Percentiles rank a stretch among this genome's conserved stretches.
phyloP scores from a whole-genome alignment of 2,888 invertebrate genomes.

The Hirtodrosophila alboralis region DNA sequence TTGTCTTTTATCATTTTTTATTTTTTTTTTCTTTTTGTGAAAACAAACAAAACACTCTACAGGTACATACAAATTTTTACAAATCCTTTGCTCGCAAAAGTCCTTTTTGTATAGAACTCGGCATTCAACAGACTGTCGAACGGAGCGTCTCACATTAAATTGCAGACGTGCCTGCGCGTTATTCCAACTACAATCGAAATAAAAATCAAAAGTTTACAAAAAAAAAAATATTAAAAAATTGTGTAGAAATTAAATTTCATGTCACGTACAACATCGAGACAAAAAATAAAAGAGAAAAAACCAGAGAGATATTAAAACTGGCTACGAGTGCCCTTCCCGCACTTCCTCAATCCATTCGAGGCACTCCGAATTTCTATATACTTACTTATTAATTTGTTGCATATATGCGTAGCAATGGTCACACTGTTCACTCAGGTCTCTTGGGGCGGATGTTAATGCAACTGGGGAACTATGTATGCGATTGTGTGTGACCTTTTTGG shows the following conservation, averaged over 20 bases:
- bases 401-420: slow-evolving; percentile 45
- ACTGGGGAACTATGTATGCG: slow-evolving; percentile 8
- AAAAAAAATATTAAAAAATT: slow-evolving; percentile 12
- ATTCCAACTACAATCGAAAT: slow-evolving; percentile 46
- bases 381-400: slow-evolving; percentile 46
- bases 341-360: slow-evolving; percentile 5
- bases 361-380: slow-evolving; percentile 32
- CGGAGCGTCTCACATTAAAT: slow-evolving; percentile 35
- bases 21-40: background rate
- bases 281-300: slow-evolving; percentile 22
- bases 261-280: slow-evolving; percentile 58
- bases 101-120: slow-evolving; percentile 9
- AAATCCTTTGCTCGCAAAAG: slow-evolving; percentile 18
- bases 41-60: slow-evolving; percentile 9
- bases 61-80: slow-evolving; percentile 18
- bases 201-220: slow-evolving; percentile 49
- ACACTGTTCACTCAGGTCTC: slow-evolving; percentile 10
- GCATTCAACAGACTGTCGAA: slow-evolving; percentile 15
- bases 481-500: slow-evolving; percentile 41
- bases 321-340: slow-evolving; percentile 1
- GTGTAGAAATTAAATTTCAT: slow-evolving; percentile 54
- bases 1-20: background rate
- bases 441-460: slow-evolving; percentile 45
- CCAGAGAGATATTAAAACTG: slow-evolving; percentile 28
- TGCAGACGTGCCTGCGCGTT: slow-evolving; percentile 59